Base-by-base conservation (phyloP, 2,888 invertebrate genomes). In the Acanthosepion lycidas region DNA sequence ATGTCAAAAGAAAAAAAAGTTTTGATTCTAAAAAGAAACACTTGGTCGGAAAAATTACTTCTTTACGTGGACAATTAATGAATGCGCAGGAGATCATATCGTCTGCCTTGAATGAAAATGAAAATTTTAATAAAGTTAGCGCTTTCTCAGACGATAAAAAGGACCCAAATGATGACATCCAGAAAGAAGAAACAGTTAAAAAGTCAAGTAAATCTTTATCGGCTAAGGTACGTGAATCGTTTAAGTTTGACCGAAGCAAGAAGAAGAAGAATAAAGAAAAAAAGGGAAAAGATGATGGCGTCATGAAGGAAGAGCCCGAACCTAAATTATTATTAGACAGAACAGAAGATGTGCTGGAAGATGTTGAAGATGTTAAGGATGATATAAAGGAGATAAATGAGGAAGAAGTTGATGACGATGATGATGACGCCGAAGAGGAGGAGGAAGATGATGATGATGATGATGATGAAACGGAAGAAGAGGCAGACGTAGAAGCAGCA, bases 1-100 rank as follows among this genome's bases (percentile, higher is more conserved):
- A 93, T n/a, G 93, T 53, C 18, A 93, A 93, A 26, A 28, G n/a
- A 28, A 49, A 33, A 33, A 93, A 93, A n/a, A 93, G 53, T 93
- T 93, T 2, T 48, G 93, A 93, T 18, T n/a, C 93, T 6, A 93
- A 93, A 48, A 93, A 93, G 53, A 93, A 93, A 28, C 49, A 49
- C 49, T 53, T 93, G 6, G 6, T 93, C 0, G 20, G 6, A 28
- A 93, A 51, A 51, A 53, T 93, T 20, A 53, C 51, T 18, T n/a
- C 53, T 23, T 53, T n/a, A 93, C 93, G n/a, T 15, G 53, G 26
- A 20, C 93, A 42, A 26, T 49, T 93, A 28, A 53, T 53, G 9
- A 53, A 51, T 20, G 12, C 28, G 1, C n/a, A 93, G n/a, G 78
- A 33, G 15, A 33, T 12, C 1, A 9, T 78, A 78, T 78, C 78